Percentiles rank a stretch among this genome's conserved stretches.
Evolutionary conservation across 2,113 vertebrate species (phyloP).

Genomic region (Oncorhynchus gorbuscha): DNA sequence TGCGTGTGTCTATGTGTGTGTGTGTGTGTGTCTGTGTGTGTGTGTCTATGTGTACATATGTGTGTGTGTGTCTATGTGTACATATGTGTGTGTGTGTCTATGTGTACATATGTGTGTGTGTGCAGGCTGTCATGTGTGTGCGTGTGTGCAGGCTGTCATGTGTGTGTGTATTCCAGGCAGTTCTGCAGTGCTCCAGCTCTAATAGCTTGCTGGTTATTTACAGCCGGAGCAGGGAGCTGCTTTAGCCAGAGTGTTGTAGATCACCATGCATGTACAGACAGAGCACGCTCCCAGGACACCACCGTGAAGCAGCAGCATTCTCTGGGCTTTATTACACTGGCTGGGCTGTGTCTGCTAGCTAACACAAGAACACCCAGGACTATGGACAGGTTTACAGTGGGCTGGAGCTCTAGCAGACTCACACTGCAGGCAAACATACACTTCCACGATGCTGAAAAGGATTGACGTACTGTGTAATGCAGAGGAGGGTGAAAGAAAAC

Average conservation of each 20-base stretch:
- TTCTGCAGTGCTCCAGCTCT: constrained; percentile 28
- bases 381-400: too few species aligned
- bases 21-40: not conserved
- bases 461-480: too few species aligned
- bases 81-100: constrained; percentile 42
- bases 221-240: constrained; percentile 53
- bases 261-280: constrained; percentile 38
- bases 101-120: constrained; percentile 22
- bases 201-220: constrained; percentile 63
- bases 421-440: too few species aligned
- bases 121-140: constrained; percentile 3
- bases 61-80: constrained; percentile 43
- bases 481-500: too few species aligned
- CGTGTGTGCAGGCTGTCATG: constrained; percentile 24
- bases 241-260: constrained; percentile 48
- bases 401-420: too few species aligned
- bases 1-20: constrained; percentile 30
- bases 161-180: constrained; percentile 13
- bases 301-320: too few species aligned
- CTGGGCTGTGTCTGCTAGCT: too few species aligned
- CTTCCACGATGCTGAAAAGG: too few species aligned
- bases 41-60: constrained; percentile 37
- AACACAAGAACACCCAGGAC: too few species aligned
- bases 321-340: too few species aligned
- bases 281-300: too few species aligned